A percentile compares a stretch with the other conserved stretches of the same genome.
phyloP scores from a whole-genome alignment of 2,888 invertebrate species.

The Scaptomyza tumidula region DNA sequence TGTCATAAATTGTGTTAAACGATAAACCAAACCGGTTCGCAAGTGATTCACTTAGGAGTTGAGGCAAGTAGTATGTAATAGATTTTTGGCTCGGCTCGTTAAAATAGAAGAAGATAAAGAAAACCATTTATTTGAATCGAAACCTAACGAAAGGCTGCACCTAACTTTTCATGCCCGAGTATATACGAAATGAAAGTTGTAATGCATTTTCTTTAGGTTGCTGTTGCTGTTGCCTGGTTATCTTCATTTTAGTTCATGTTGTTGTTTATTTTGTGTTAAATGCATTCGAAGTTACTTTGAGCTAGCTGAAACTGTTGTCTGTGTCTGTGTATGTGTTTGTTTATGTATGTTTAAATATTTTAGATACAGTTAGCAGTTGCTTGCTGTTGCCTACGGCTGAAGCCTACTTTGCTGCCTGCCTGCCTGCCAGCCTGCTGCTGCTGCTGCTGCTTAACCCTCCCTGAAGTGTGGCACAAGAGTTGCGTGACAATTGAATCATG shows the following conservation, averaged over 20 bases:
- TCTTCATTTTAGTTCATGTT: slow-evolving; percentile 15
- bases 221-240: slow-evolving; percentile 3
- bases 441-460: slow-evolving; percentile 46
- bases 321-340: slow-evolving; percentile 16
- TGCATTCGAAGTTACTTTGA: slow-evolving; percentile 61
- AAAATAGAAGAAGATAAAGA: slow-evolving; percentile 13
- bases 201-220: slow-evolving; percentile 10
- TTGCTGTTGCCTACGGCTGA: slow-evolving; percentile 69
- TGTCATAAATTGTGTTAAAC: slow-evolving; percentile 8
- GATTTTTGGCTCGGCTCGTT: slow-evolving; percentile 40
- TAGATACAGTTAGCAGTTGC: slow-evolving; percentile 69
- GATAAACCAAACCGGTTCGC: slow-evolving; percentile 23
- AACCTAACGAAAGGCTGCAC: slow-evolving; percentile 27
- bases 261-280: slow-evolving; percentile 37
- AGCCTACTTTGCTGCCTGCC: slow-evolving; percentile 32
- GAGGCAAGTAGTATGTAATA: slow-evolving; percentile 14
- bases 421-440: slow-evolving; percentile 19
- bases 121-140: too few relatives aligned
- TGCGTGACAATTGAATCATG: slow-evolving; percentile 78
- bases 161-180: slow-evolving; percentile 6
- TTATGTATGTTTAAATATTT: slow-evolving; percentile 62
- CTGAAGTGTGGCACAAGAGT: slow-evolving; percentile 78
- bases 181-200: slow-evolving; percentile 11
- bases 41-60: slow-evolving; percentile 26
- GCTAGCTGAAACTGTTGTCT: slow-evolving; percentile 58